Evolutionary conservation across 2,888 invertebrate genomes (phyloP).

Genomic region (Polydrusus tereticollis): DNA sequence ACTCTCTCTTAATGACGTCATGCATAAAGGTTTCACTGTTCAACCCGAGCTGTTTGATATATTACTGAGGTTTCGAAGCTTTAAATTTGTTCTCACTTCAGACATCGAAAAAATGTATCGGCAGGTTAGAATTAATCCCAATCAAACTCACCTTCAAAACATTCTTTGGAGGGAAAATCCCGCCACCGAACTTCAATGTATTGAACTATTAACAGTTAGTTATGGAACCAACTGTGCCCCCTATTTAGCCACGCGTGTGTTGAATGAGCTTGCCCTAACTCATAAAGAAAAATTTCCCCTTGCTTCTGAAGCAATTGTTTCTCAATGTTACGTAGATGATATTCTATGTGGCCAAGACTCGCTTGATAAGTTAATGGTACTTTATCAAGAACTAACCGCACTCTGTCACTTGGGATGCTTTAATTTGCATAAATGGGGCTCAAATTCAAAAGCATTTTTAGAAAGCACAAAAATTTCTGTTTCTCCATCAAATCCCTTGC

Average conservation of each 20-base stretch:
- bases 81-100: slow-evolving; percentile 10
- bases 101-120: slow-evolving; percentile 49
- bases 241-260: no score
- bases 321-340: slow-evolving; percentile 34
- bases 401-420: slow-evolving; percentile 15
- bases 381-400: slow-evolving; percentile 13
- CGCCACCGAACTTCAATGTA: slow-evolving; percentile 30
- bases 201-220: slow-evolving; percentile 46
- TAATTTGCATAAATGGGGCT: slow-evolving; percentile 37
- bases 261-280: slow-evolving; percentile 24
- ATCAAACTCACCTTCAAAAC: slow-evolving; percentile 35
- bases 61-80: slow-evolving; percentile 6
- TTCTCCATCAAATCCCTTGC: not conserved
- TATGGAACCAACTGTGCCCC: no score
- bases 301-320: slow-evolving; percentile 6
- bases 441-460: slow-evolving; percentile 12
- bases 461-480: not conserved
- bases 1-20: slow-evolving; percentile 26
- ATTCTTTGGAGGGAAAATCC: slow-evolving; percentile 46
- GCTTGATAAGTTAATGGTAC: not conserved
- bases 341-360: slow-evolving; percentile 17
- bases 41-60: slow-evolving; percentile 35
- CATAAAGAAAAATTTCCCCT: slow-evolving; percentile 23
- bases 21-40: slow-evolving; percentile 25
- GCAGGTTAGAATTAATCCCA: slow-evolving; percentile 41